Percentiles rank a stretch among this genome's conserved stretches.
phyloP scores from a whole-genome alignment of 2,888 invertebrate genomes.

The Pocota personata region DNA sequence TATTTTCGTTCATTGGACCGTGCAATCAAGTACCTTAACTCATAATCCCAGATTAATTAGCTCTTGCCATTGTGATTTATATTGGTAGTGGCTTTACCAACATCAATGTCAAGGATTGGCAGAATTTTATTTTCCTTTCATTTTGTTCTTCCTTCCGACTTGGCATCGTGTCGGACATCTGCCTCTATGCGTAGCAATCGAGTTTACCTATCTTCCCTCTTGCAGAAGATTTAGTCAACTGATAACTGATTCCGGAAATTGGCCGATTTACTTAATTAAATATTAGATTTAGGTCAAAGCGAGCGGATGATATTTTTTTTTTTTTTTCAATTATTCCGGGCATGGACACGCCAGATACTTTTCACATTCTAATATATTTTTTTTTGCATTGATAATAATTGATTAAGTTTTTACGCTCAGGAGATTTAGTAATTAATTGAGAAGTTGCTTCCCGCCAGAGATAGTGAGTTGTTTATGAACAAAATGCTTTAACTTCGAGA shows the following conservation, averaged over 20 bases:
- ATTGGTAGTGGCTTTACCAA: slow-evolving; percentile 5
- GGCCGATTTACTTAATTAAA: slow-evolving; percentile 59
- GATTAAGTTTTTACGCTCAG: neutral
- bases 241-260: slow-evolving; percentile 57
- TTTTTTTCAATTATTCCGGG: neutral
- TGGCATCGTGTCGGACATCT: neutral
- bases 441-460: neutral
- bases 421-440: slow-evolving; percentile 5
- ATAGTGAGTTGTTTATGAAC: neutral
- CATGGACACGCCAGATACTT: neutral
- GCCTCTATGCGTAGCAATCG: neutral
- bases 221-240: slow-evolving; percentile 34
- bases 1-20: neutral
- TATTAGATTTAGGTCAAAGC: slow-evolving; percentile 52
- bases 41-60: slow-evolving; percentile 55
- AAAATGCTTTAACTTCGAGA: neutral
- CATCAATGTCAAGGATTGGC: neutral
- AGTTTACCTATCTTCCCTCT: slow-evolving; percentile 16
- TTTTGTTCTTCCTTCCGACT: neutral
- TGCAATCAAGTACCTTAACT: neutral
- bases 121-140: neutral
- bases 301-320: neutral
- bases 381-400: neutral
- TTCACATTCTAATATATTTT: neutral
- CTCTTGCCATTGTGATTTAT: slow-evolving; percentile 55